phyloP scores from a whole-genome alignment of 2,113 vertebrate species.

The Leucoraja erinaceus region DNA sequence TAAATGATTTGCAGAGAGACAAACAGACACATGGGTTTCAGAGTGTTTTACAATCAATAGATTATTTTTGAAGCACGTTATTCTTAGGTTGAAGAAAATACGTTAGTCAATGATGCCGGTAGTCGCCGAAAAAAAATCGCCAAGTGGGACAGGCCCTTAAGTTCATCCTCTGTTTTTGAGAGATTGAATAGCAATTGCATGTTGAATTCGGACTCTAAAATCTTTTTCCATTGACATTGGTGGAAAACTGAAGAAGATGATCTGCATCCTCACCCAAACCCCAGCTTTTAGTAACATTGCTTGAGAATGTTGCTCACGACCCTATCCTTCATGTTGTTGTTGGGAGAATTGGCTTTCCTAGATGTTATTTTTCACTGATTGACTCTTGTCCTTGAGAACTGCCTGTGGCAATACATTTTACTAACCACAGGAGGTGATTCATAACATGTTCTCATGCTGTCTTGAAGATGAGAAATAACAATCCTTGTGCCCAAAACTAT shows the following conservation, averaged over 20 bases:
- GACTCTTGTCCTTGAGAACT: background rate
- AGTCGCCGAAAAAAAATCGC: too few species aligned
- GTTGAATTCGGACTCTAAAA: too few species aligned
- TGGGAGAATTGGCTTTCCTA: background rate
- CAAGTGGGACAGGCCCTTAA: too few species aligned
- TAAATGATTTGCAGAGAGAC: background rate
- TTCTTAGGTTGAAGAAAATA: background rate
- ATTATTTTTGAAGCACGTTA: background rate
- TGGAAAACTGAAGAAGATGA: too few species aligned
- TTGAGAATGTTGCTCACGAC: background rate
- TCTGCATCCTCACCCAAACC: too few species aligned
- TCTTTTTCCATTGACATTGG: too few species aligned
- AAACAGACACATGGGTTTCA: background rate
- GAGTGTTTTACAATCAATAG: background rate
- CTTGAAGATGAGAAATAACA: background rate
- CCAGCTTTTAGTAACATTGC: background rate
- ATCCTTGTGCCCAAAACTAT: background rate
- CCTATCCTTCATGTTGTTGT: background rate
- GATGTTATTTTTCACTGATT: background rate
- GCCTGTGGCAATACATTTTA: background rate
- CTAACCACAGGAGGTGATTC: background rate
- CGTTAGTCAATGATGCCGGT: too few species aligned
- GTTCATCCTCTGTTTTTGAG: too few species aligned
- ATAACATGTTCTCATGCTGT: background rate
- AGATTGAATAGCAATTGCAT: too few species aligned